Evolutionary conservation across 2,797 vertebrate genomes (phyloP), one percentile per base, ranked within the genome.

Genomic region (Caiman crocodilus): DNA sequence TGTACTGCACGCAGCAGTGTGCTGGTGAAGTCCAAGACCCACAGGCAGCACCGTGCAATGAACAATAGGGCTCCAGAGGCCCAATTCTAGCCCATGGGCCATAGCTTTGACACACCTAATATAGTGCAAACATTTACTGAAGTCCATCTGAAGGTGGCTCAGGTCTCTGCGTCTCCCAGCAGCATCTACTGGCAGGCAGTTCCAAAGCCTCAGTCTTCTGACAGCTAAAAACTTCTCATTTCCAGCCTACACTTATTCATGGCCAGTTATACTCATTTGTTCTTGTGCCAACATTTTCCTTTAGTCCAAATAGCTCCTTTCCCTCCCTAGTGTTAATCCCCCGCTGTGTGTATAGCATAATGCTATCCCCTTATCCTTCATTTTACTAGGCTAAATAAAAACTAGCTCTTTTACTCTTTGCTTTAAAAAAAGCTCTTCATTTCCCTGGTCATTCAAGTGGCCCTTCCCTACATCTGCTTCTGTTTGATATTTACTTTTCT

Each of bases 311-410:
- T 74, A 81, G 55, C 42, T 88, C 32, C 92, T 90, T 79, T 81
- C 96, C 81, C 75, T 91, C 81, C 30, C 74, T 88, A 56, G 57
- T 65, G 42, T 86, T 95, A 94, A 95, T 96, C 85, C 87, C 82
- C 65, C 82, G 60, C 80, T 56, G 76, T 63, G 64, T 85, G 82
- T 93, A 92, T 79, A 79, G 58, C 90, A 91, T 93, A 95, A 96
- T 92, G 87, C 87, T 76, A 71, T 92, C 85, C 90, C 71, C 64
- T 83, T 74, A 95, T 65, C 71, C 89, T 88, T 94, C 90, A 84
- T 83, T 89, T 92, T 94, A n/a, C 79, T 50, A 95, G 83, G 64
- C 79, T 96, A 95, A 96, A 17, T 74, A 91, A 50, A 50, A 95
- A 83, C 74, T 93, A 95, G 79, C 81, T 90, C 73, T 89, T 95